Evolutionary conservation across 2,113 vertebrate species (phyloP), one percentile per base, ranked within the genome.

Genomic region (Spilogale gracilis): DNA sequence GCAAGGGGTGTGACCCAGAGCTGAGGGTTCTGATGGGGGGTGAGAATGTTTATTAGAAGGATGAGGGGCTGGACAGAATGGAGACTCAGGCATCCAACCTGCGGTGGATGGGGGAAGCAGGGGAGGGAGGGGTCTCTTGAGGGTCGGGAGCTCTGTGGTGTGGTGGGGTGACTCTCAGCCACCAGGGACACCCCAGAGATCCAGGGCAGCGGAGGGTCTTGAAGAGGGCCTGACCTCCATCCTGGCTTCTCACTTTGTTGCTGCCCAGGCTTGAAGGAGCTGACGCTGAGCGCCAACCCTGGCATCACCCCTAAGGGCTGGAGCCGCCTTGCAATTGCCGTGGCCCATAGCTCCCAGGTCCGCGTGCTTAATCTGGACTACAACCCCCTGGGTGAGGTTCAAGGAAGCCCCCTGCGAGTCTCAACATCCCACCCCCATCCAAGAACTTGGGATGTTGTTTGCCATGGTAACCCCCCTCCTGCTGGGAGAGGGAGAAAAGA

Each of bases 291-390:
- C 1, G 99, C 99, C 81, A 99, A 99, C 96, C 99, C 99, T 76
- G 99, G 99, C 30, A 99, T 99, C 98, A 99, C 99, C 78, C 99
- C 99, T 85, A 99, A 99, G 97, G 99, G 99, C 97, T 99, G 99
- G 99, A 99, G 99, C 50, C 99, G 99, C 27, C 98, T 99, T 50
- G 99, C 99, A 95, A 99, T 99, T 67, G 99, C 99, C 0, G 99
- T 99, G 96, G 99, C 99, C 96, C 99, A 99, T 98, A 99, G 99
- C 98, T 99, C 99, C 0, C 99, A 99, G 98, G 99, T 99, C 76
- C 99, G 99, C 0, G 99, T 99, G 45, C 99, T 99, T 96, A 99
- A 99, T 98, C 98, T 99, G 98, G 99, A 99, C 99, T 99, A 99
- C 99, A 99, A 99, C 97, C 99, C 99, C 0, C 98, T 99, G 84